Percentiles rank a stretch among this genome's conserved stretches.
These are phyloP conservation scores for Pteromalus puparum DNA, from an alignment of 1,140 invertebrate species.

Conservation along the genomic window DNA sequence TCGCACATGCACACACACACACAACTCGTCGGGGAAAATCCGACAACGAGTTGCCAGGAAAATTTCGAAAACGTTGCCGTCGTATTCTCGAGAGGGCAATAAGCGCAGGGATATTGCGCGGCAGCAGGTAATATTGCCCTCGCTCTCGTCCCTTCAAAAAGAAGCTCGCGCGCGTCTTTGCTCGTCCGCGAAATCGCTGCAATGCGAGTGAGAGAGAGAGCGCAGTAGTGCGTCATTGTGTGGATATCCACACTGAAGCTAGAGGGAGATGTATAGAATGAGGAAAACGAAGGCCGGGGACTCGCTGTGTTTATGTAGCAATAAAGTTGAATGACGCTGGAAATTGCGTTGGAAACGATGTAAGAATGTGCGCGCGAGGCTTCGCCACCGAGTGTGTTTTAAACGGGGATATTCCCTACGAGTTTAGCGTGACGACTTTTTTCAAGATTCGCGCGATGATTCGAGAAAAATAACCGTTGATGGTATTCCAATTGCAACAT, in stretches of 20 bases:
- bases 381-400: neutral
- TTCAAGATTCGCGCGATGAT: no score
- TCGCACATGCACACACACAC: no score
- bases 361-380: neutral
- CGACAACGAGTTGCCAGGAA: neutral
- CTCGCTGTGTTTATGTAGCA: conserved; percentile 6
- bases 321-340: conserved; percentile 22
- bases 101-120: neutral
- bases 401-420: no score
- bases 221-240: neutral
- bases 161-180: conserved; percentile 20
- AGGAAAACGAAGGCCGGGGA: neutral
- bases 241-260: neutral
- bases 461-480: no score
- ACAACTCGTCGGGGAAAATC: neutral
- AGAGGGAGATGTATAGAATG: neutral
- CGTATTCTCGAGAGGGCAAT: conserved; percentile 18
- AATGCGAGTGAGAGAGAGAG: neutral
- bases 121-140: conserved; percentile 6
- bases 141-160: conserved; percentile 20
- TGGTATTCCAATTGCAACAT: no score
- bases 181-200: conserved; percentile 20
- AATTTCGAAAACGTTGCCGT: conserved; percentile 24
- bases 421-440: neutral
- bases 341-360: conserved; percentile 1